A percentile compares a stretch with the other conserved stretches of the same genome.
phyloP scores from a whole-genome alignment of 2,797 vertebrate species.

The Thamnophis elegans region DNA sequence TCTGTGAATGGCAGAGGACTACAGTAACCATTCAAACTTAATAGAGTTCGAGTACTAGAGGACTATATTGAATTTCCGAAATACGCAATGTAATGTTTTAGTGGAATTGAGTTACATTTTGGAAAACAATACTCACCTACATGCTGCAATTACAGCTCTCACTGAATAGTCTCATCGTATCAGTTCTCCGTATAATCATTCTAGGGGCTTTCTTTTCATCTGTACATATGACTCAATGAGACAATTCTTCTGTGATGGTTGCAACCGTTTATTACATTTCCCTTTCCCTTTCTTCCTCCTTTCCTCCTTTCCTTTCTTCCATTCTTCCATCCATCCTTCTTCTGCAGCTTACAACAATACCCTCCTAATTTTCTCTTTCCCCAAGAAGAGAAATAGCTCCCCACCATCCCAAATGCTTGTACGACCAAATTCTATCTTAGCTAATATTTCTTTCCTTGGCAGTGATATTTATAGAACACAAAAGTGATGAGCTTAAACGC shows the following conservation, averaged over 20 bases:
- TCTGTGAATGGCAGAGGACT: not conserved
- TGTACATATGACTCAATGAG: not conserved
- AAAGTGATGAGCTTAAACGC: conserved; percentile 16
- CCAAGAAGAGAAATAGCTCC: not conserved
- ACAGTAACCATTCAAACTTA: not conserved
- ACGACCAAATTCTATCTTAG: not conserved
- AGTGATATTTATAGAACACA: conserved; percentile 16
- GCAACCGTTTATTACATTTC: not conserved
- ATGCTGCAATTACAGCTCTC: not conserved
- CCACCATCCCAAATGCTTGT: not conserved
- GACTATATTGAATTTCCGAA: not conserved
- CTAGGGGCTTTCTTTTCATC: not conserved
- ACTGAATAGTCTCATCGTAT: not conserved
- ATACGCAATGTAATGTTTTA: not conserved
- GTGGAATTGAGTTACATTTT: not conserved
- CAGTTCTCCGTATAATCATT: not conserved
- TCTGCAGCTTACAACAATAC: too few species aligned
- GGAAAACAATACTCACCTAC: not conserved
- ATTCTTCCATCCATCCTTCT: too few species aligned
- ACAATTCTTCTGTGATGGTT: not conserved
- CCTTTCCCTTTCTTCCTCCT: too few species aligned
- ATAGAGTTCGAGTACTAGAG: not conserved
- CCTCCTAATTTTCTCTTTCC: not conserved
- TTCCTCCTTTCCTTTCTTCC: too few species aligned
- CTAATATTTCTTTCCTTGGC: conserved; percentile 25